A percentile compares a stretch with the other conserved stretches of the same genome.
phyloP scores from a whole-genome alignment of 2,113 vertebrate species.

The Cettia cetti region DNA sequence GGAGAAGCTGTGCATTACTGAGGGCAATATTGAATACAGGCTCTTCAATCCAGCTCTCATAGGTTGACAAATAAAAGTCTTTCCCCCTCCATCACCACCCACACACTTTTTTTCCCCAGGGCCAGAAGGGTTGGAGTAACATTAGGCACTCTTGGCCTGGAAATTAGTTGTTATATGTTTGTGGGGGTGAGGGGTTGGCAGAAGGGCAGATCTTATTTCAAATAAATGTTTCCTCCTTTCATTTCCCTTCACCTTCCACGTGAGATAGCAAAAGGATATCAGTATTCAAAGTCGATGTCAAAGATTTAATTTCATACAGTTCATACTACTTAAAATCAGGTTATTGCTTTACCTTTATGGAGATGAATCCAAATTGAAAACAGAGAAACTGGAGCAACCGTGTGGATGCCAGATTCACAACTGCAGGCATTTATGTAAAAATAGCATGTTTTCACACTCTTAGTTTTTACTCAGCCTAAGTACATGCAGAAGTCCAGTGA shows the following conservation, averaged over 20 bases:
- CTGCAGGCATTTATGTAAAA: neutral
- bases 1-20: neutral
- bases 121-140: neutral
- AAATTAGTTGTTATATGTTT: slow-evolving; percentile 14
- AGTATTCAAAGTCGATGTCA: neutral
- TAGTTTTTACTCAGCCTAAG: neutral
- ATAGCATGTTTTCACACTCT: neutral
- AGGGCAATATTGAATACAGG: neutral
- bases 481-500: neutral
- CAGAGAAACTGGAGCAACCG: slow-evolving; percentile 12
- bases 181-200: neutral
- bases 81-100: neutral
- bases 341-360: slow-evolving; percentile 59
- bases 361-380: slow-evolving; percentile 62
- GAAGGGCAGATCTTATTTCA: slow-evolving; percentile 36
- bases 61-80: neutral
- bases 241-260: slow-evolving; percentile 12
- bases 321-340: slow-evolving; percentile 33
- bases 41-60: neutral
- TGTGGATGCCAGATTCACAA: slow-evolving; percentile 4
- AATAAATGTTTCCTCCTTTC: slow-evolving; percentile 39
- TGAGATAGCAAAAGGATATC: slow-evolving; percentile 10
- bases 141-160: neutral
- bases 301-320: slow-evolving; percentile 52
- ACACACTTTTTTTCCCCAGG: neutral